Conservation (phyloP, 2,797 vertebrate species). For the Artibeus jamaicensis region DNA sequence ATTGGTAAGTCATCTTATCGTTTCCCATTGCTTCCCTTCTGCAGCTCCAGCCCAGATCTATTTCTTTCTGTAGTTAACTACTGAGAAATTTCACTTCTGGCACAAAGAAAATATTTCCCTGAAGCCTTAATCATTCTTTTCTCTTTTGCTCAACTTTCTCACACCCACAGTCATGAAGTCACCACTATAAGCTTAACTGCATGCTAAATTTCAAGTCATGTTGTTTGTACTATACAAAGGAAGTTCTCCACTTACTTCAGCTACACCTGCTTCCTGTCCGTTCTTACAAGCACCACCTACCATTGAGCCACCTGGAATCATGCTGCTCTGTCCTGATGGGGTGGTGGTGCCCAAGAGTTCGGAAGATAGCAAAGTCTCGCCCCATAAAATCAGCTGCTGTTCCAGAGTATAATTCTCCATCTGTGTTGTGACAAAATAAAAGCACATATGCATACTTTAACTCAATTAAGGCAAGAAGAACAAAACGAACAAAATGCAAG, state of each 20-base stretch:
- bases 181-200: background rate
- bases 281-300: conserved; percentile 82
- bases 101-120: conserved; percentile 50
- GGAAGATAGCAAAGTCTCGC: conserved; percentile 97
- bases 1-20: conserved; percentile 19
- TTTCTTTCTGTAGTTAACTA: conserved; percentile 35
- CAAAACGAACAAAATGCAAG: background rate
- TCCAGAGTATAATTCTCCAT: conserved; percentile 96
- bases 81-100: conserved; percentile 52
- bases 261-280: rapidly evolving
- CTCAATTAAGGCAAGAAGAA: background rate
- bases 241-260: background rate
- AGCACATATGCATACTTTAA: conserved; percentile 26
- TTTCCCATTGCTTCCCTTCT: conserved; percentile 53
- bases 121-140: conserved; percentile 53
- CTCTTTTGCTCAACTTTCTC: conserved; percentile 48
- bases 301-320: conserved; percentile 97
- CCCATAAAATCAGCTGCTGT: conserved; percentile 99
- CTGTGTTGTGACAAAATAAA: conserved; percentile 81
- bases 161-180: conserved; percentile 52
- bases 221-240: background rate
- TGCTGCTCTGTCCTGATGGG: conserved; percentile 99
- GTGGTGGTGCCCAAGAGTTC: conserved; percentile 96
- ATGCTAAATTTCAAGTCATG: background rate
- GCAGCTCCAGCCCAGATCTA: background rate